Percentiles rank a stretch among this genome's conserved stretches.
Evolutionary conservation across 2,888 invertebrate genomes (phyloP).

Genomic region (Coremacera marginata): DNA sequence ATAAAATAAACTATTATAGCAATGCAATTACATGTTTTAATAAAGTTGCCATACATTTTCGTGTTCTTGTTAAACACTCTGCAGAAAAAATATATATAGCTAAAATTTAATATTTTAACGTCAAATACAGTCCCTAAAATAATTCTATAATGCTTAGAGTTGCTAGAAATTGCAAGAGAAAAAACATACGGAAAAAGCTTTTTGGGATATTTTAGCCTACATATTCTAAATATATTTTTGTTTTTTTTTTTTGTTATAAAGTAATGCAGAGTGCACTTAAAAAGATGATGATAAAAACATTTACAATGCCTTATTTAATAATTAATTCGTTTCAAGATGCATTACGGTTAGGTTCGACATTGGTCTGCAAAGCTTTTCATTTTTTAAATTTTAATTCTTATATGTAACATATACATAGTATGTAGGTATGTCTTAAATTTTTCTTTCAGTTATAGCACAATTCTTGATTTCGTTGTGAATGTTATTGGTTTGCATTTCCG

Average conservation of each 20-base stretch:
- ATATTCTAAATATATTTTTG: background rate
- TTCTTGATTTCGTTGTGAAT: slow-evolving; percentile 38
- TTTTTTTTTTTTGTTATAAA: background rate
- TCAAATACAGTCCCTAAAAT: slow-evolving; percentile 1
- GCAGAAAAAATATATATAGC: background rate
- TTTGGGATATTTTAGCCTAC: background rate
- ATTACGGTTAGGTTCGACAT: slow-evolving; percentile 23
- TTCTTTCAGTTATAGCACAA: slow-evolving; percentile 30
- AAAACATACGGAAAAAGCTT: background rate
- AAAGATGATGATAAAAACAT: slow-evolving; percentile 17
- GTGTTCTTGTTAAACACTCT: background rate
- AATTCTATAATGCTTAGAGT: slow-evolving; percentile 7
- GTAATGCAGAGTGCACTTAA: background rate
- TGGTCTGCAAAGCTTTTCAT: slow-evolving; percentile 29
- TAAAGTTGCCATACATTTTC: background rate
- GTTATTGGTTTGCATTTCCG: background rate
- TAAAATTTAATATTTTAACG: background rate
- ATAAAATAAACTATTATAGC: slow-evolving; percentile 22
- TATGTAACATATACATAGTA: slow-evolving; percentile 7
- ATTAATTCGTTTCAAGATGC: slow-evolving; percentile 28
- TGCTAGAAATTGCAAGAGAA: background rate
- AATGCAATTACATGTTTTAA: slow-evolving; percentile 13
- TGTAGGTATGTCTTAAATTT: background rate
- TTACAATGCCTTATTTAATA: slow-evolving; percentile 31
- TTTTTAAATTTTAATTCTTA: background rate